Conservation (phyloP, 2,888 invertebrate species). For the Bombylius major region DNA sequence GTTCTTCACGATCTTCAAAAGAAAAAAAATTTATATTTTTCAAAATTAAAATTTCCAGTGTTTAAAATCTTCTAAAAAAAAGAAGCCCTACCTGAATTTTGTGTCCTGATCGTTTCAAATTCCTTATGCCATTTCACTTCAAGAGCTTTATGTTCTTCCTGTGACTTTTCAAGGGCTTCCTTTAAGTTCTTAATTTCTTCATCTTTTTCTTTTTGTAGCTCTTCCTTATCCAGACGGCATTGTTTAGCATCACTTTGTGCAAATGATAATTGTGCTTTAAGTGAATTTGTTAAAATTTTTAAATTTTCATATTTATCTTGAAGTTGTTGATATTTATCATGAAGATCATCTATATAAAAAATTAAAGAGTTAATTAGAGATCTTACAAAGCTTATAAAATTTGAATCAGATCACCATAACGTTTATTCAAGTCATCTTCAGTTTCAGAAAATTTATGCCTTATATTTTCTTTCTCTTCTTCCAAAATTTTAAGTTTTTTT, state of each 20-base stretch:
- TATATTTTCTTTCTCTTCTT: conserved; percentile 30
- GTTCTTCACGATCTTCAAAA: conserved; percentile 48
- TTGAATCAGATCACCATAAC: conserved; percentile 23
- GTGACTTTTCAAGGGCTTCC: conserved; percentile 44
- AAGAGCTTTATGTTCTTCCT: conserved; percentile 43
- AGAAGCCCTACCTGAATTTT: conserved; percentile 39
- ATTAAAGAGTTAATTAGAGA: not conserved
- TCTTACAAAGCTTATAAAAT: not conserved
- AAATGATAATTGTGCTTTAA: conserved; percentile 30
- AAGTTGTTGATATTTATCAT: conserved; percentile 38
- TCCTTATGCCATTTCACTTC: conserved; percentile 49
- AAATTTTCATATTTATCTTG: conserved; percentile 39
- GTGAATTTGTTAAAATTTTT: conserved; percentile 32
- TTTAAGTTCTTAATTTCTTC: conserved; percentile 42
- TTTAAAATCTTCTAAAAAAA: not conserved
- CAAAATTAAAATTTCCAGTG: not conserved
- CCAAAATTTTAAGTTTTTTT: conserved; percentile 30
- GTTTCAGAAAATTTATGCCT: conserved; percentile 31
- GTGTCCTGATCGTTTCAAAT: conserved; percentile 48
- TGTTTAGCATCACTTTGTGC: conserved; percentile 30
- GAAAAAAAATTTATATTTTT: not conserved
- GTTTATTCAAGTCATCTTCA: conserved; percentile 30
- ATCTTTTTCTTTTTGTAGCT: conserved; percentile 39
- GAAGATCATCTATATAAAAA: conserved; percentile 32
- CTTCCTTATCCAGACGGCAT: conserved; percentile 33